Evolutionary conservation across 2,113 vertebrate species (phyloP), one percentile per base, ranked within the genome.

Genomic region (Rhabdornis inornatus): DNA sequence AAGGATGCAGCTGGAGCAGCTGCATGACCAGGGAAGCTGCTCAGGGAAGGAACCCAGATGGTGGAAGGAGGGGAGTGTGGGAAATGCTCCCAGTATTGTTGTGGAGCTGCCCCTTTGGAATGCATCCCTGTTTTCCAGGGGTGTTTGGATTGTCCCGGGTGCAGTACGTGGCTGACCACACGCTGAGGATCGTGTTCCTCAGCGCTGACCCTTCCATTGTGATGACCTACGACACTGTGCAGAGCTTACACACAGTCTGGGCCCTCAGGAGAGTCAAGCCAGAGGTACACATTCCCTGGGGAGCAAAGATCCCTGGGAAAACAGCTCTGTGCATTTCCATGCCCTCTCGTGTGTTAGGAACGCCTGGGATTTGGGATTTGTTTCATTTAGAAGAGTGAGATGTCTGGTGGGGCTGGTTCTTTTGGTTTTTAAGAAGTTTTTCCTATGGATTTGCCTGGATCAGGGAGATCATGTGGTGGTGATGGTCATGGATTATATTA

Each of bases 241-340:
- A 99, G 95, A 98, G 98, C 92, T 97, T 97, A 55, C 99, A 99
- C 94, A 98, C 98, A 0, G 97, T 99, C 40, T 99, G 99, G 99
- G 94, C 97, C 52, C 98, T 99, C 28, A 98, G 99, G 65, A 99
- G 98, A 96, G 99, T 99, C 61, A 99, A 98, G 72, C 81, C 98
- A 40, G 99, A 99, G 98, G 99, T 99, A 96, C 37, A 3, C 22
- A 11, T 33, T 65, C 27, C 27, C 25, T 19, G 15, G 33, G 7
- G 6, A 30, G 4, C 50, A 6, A 18, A 49, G 22, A 30, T 11
- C 17, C 3, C 37, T 50, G 16, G 9, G 8, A 1, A 35, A 42
- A 23, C 12, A 8, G 3, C 24, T 11, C 0, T 3, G 4, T 21
- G 20, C 39, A 3, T 82, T 60, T 24, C n/a, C 0, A 0, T 30